Conservation (phyloP, 2,113 vertebrate genomes). For the Scophthalmus maximus region DNA sequence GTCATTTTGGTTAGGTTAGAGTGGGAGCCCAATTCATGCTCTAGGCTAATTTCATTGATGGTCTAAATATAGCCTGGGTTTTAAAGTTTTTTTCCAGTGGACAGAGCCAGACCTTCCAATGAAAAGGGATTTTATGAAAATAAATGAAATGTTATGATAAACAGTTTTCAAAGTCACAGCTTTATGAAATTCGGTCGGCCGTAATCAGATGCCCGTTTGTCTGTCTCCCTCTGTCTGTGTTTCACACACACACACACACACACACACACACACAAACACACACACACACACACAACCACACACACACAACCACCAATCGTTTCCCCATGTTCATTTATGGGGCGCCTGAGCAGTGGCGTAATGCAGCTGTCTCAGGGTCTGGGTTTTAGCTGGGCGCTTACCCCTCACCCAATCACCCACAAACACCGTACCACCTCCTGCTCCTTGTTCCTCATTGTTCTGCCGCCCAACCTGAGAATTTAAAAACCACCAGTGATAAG, state of each 20-base stretch:
- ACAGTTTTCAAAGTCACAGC: conserved; percentile 65
- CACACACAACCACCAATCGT: conserved; percentile 27
- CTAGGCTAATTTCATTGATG: conserved; percentile 66
- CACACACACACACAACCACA: background rate
- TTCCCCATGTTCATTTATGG: conserved; percentile 55
- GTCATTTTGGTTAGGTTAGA: conserved; percentile 71
- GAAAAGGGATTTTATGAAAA: conserved; percentile 56
- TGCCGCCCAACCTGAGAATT: conserved; percentile 27
- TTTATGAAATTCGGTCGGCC: conserved; percentile 52
- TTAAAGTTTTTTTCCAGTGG: conserved; percentile 55
- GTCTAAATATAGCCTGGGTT: conserved; percentile 70
- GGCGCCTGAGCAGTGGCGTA: conserved; percentile 49
- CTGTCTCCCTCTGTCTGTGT: conserved; percentile 41
- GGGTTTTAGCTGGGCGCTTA: conserved; percentile 13
- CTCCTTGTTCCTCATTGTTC: conserved; percentile 19
- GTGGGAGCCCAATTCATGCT: conserved; percentile 56
- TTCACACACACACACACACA: background rate
- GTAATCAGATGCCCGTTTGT: conserved; percentile 55
- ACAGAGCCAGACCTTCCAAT: conserved; percentile 37
- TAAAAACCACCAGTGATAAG: conserved; percentile 17
- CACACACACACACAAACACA: background rate
- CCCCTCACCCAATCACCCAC: conserved; percentile 10
- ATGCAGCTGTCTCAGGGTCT: conserved; percentile 42
- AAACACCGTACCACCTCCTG: conserved; percentile 20
- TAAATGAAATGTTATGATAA: conserved; percentile 65